Percentiles rank a stretch among this genome's conserved stretches.
Conservation (phyloP, 2,797 vertebrate species). For the Pseudochaenichthys georgianus region DNA sequence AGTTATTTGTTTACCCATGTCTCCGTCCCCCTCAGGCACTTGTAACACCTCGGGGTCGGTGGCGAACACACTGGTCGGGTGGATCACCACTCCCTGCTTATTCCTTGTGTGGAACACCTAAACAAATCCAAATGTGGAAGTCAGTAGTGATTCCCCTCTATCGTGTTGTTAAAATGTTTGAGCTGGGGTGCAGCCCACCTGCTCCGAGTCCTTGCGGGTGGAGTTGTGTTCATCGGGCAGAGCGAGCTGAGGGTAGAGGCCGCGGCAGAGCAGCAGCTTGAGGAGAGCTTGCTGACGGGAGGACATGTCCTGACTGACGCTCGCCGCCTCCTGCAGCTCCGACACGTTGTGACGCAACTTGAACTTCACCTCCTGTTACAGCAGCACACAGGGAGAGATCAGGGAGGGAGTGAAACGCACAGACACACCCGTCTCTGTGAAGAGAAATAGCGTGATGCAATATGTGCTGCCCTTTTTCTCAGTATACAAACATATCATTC, state of each 20-base stretch:
- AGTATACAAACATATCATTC: neutral
- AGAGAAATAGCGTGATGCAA: neutral
- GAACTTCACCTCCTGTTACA: slow-evolving; percentile 92
- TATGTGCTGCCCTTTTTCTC: neutral
- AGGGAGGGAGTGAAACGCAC: neutral
- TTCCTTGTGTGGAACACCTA: slow-evolving; percentile 93
- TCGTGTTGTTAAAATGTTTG: neutral
- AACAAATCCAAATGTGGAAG: neutral
- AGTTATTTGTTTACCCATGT: slow-evolving; percentile 63
- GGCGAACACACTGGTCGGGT: slow-evolving; percentile 92
- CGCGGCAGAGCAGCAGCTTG: slow-evolving; percentile 90
- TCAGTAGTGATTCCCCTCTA: neutral
- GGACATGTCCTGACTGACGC: slow-evolving; percentile 81
- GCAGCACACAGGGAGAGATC: neutral
- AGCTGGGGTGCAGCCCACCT: slow-evolving; percentile 75
- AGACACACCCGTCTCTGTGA: neutral
- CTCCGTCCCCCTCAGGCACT: slow-evolving; percentile 70
- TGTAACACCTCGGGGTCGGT: slow-evolving; percentile 89
- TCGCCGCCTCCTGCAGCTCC: slow-evolving; percentile 86
- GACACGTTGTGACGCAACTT: slow-evolving; percentile 91
- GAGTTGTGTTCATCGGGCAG: slow-evolving; percentile 90
- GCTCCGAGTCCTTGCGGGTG: slow-evolving; percentile 92
- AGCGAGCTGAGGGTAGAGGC: slow-evolving; percentile 94
- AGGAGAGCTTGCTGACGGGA: slow-evolving; percentile 86
- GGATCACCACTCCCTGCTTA: slow-evolving; percentile 92